Percentiles rank a stretch among this genome's conserved stretches.
phyloP scores from a whole-genome alignment of 2,113 vertebrate species.

The Alectura lathami region DNA sequence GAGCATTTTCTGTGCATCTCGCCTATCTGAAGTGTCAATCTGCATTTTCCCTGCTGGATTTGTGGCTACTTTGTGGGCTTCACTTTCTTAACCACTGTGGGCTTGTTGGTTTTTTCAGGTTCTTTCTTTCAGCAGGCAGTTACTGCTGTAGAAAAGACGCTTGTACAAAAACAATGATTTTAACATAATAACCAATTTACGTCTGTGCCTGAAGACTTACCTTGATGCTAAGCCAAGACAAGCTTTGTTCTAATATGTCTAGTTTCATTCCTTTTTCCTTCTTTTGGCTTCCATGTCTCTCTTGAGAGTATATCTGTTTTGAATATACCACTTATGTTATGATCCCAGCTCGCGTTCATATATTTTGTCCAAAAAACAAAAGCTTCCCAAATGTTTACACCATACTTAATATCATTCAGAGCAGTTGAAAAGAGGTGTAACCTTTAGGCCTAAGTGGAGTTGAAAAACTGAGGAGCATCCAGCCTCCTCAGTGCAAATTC shows the following conservation, averaged over 20 bases:
- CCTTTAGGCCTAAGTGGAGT: background rate
- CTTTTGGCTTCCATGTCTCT: background rate
- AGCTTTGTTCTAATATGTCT: background rate
- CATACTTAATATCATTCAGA: background rate
- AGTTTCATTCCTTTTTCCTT: background rate
- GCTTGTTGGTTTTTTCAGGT: background rate
- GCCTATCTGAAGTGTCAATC: conserved; percentile 16
- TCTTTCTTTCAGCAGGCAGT: background rate
- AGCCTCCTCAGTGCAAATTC: background rate
- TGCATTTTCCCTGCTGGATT: conserved; percentile 26
- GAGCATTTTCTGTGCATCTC: background rate
- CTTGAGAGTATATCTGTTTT: background rate
- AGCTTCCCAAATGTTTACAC: fast-evolving
- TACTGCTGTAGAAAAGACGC: background rate
- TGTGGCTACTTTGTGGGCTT: background rate
- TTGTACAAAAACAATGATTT: background rate
- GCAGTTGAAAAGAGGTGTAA: background rate
- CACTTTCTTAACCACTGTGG: background rate
- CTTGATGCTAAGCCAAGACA: background rate
- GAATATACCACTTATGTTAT: background rate
- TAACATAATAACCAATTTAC: background rate
- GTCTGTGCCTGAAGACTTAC: background rate
- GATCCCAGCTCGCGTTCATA: background rate
- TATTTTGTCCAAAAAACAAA: background rate
- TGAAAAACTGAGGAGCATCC: background rate